phyloP scores from a whole-genome alignment of 2,888 invertebrate species.

The Ariolimax columbianus region DNA sequence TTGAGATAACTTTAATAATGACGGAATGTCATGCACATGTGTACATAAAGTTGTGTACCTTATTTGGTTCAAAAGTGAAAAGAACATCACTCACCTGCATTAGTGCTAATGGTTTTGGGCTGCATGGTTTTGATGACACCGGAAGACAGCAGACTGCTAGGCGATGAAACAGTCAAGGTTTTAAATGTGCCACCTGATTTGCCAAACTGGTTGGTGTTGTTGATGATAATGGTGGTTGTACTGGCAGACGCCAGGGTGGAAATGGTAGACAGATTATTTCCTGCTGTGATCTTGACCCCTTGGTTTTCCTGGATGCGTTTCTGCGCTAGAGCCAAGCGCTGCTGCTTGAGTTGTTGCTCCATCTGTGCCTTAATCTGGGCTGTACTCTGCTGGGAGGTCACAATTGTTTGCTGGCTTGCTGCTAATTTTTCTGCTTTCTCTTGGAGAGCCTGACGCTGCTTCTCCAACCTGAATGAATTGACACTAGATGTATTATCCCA shows the following conservation, averaged over 20 bases:
- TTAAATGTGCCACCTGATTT: slow-evolving; percentile 61
- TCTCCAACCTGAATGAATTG: slow-evolving; percentile 78
- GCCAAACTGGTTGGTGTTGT: slow-evolving; percentile 49
- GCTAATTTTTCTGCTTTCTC: slow-evolving; percentile 69
- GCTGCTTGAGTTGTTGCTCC: slow-evolving; percentile 92
- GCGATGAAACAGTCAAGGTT: slow-evolving; percentile 73
- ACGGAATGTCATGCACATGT: no score
- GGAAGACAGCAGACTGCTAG: slow-evolving; percentile 57
- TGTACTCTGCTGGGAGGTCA: slow-evolving; percentile 68
- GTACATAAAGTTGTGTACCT: no score
- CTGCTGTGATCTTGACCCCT: slow-evolving; percentile 53
- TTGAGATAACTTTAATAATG: no score
- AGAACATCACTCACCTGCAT: slow-evolving; percentile 52
- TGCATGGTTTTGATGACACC: slow-evolving; percentile 70
- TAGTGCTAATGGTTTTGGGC: slow-evolving; percentile 66
- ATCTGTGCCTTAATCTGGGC: slow-evolving; percentile 86
- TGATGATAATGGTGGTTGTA: slow-evolving; percentile 55
- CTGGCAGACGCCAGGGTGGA: slow-evolving; percentile 41
- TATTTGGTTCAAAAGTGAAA: no score
- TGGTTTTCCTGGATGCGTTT: slow-evolving; percentile 82
- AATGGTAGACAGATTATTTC: slow-evolving; percentile 31
- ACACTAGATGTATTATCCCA: no score
- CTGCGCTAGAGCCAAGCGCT: slow-evolving; percentile 92
- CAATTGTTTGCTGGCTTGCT: slow-evolving; percentile 42
- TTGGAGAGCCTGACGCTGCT: slow-evolving; percentile 78